Evolutionary conservation across 2,888 invertebrate species (phyloP).

Genomic region (Dynastes maya): DNA sequence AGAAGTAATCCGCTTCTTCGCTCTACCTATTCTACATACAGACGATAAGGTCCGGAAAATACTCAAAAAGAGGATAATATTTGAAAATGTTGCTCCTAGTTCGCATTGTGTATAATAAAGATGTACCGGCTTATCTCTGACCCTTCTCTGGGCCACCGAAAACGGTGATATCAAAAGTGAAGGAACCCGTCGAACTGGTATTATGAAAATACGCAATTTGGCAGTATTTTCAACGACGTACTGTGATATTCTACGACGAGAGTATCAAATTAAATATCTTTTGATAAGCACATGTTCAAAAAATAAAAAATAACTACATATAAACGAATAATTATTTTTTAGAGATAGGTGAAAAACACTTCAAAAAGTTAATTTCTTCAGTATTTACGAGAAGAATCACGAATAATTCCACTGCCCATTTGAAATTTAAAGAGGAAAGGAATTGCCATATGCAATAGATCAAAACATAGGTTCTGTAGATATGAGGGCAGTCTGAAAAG

Average conservation of each 20-base stretch:
- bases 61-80: conserved; percentile 18
- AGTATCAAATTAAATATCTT: conserved; percentile 20
- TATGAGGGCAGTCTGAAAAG: too few relatives aligned
- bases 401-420: too few relatives aligned
- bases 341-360: too few relatives aligned
- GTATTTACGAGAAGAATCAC: too few relatives aligned
- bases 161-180: conserved; percentile 5
- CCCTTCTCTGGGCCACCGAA: conserved; percentile 13
- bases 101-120: conserved; percentile 13
- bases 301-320: background rate
- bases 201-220: background rate
- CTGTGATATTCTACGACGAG: conserved; percentile 1
- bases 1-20: background rate
- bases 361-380: too few relatives aligned
- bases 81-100: conserved; percentile 10
- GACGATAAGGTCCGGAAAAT: background rate
- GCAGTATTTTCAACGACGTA: background rate
- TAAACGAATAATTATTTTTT: too few relatives aligned
- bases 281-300: background rate
- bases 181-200: background rate
- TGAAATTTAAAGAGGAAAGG: too few relatives aligned
- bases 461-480: too few relatives aligned
- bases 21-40: conserved; percentile 1
- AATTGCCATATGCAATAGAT: too few relatives aligned
- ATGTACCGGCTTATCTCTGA: conserved; percentile 21